Evolutionary conservation across 2,888 invertebrate genomes (phyloP).

Genomic region (Eurois occulta): DNA sequence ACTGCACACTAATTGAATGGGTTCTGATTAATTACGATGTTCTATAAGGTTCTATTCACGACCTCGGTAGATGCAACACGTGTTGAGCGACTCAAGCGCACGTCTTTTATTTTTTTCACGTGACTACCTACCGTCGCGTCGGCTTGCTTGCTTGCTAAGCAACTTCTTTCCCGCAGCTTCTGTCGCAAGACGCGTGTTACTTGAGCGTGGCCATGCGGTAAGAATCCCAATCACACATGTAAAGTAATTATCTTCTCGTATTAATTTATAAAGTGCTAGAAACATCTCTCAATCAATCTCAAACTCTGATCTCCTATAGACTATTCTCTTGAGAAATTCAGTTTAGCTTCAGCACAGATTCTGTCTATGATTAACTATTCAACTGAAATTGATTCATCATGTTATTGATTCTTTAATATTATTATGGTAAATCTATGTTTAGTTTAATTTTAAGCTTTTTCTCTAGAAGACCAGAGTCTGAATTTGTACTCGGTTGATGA

Average conservation of each 20-base stretch:
- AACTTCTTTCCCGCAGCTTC: too few species aligned
- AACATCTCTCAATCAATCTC: constrained; percentile 11
- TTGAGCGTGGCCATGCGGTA: background rate
- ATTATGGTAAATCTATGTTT: background rate
- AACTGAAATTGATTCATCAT: background rate
- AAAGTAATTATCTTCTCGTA: background rate
- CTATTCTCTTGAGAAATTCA: background rate
- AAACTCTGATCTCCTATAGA: background rate
- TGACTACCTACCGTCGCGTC: background rate
- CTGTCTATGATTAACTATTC: background rate
- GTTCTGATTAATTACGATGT: background rate
- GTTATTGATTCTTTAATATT: background rate
- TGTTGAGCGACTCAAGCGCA: background rate
- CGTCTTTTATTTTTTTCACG: background rate
- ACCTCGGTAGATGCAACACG: background rate
- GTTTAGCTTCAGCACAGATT: background rate
- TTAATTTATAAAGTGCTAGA: background rate
- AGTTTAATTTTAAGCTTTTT: background rate
- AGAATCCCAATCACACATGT: background rate
- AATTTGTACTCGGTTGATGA: background rate
- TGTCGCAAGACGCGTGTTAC: background rate
- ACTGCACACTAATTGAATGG: constrained; percentile 8
- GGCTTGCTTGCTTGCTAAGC: too few species aligned
- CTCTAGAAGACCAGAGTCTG: background rate
- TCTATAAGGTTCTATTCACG: background rate